Evolutionary conservation across 2,888 invertebrate genomes (phyloP).

Genomic region (Chymomyza fuscimana): DNA sequence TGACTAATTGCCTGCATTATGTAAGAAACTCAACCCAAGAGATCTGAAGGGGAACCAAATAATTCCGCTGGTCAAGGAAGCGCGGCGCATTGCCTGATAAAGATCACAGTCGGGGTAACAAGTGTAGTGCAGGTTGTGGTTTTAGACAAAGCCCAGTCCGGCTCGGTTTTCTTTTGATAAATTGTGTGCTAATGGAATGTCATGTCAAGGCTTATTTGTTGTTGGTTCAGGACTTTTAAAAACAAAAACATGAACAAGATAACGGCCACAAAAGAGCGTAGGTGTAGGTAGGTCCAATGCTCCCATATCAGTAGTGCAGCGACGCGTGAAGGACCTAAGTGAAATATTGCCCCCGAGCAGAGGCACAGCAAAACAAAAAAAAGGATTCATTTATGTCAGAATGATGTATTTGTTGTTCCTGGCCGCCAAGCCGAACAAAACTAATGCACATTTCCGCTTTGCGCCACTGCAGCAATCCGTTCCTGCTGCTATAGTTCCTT

Average conservation of each 20-base stretch:
- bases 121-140: slow-evolving; percentile 49
- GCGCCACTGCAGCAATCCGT: not conserved
- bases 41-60: slow-evolving; percentile 8
- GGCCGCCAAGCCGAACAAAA: not conserved
- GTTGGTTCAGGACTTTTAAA: slow-evolving; percentile 51
- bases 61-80: not conserved
- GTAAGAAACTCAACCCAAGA: slow-evolving; percentile 1
- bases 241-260: slow-evolving; percentile 5
- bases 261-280: slow-evolving; percentile 6
- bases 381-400: slow-evolving; percentile 8
- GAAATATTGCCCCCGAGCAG: slow-evolving; percentile 3
- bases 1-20: slow-evolving; percentile 71
- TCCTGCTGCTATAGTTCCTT: not conserved
- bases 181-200: slow-evolving; percentile 79
- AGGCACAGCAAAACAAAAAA: not conserved
- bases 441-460: slow-evolving; percentile 5
- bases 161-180: slow-evolving; percentile 65
- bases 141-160: not conserved
- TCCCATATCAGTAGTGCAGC: not conserved
- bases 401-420: slow-evolving; percentile 6
- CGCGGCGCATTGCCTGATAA: slow-evolving; percentile 41
- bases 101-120: slow-evolving; percentile 53
- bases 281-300: slow-evolving; percentile 5
- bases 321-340: slow-evolving; percentile 1
- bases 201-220: slow-evolving; percentile 75